A percentile compares a stretch with the other conserved stretches of the same genome.
Conservation (phyloP, 92 coral and sea anemone species). For the Diadumene lineata region DNA sequence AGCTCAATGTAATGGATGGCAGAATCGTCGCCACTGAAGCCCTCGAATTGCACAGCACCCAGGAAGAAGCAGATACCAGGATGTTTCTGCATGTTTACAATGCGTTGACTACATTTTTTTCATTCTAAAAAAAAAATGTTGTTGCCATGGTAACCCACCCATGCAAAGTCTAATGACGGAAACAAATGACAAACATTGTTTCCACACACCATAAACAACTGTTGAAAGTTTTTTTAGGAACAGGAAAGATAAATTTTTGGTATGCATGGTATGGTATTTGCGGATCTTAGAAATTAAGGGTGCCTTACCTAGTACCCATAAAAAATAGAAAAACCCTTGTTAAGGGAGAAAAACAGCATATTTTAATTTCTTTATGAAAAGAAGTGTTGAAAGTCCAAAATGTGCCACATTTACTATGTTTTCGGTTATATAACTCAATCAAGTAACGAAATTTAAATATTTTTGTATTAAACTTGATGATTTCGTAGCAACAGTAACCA, state of each 20-base stretch:
- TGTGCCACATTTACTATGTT: not conserved
- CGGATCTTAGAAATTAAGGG: too few species aligned
- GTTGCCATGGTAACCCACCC: not conserved
- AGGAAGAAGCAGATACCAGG: slow-evolving; percentile 67
- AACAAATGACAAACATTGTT: not conserved
- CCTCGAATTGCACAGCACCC: slow-evolving; percentile 30
- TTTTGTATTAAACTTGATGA: not conserved
- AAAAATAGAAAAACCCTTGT: too few species aligned
- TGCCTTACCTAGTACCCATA: too few species aligned
- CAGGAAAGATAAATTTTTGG: too few species aligned
- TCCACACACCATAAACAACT: too few species aligned
- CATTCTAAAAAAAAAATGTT: not conserved
- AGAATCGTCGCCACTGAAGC: slow-evolving; percentile 32
- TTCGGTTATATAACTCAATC: not conserved
- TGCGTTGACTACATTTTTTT: not conserved
- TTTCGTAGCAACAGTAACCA: slow-evolving; percentile 17
- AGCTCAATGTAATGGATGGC: slow-evolving; percentile 30
- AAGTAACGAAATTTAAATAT: not conserved
- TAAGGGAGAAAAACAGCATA: too few species aligned
- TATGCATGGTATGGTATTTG: too few species aligned
- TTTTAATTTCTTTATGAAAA: too few species aligned
- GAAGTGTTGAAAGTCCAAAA: not conserved
- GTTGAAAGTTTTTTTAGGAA: too few species aligned
- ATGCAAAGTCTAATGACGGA: not conserved
- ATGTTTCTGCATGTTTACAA: slow-evolving; percentile 54